phyloP scores from a whole-genome alignment of 1,140 invertebrate genomes.

The Drosophila quadrilineata region DNA sequence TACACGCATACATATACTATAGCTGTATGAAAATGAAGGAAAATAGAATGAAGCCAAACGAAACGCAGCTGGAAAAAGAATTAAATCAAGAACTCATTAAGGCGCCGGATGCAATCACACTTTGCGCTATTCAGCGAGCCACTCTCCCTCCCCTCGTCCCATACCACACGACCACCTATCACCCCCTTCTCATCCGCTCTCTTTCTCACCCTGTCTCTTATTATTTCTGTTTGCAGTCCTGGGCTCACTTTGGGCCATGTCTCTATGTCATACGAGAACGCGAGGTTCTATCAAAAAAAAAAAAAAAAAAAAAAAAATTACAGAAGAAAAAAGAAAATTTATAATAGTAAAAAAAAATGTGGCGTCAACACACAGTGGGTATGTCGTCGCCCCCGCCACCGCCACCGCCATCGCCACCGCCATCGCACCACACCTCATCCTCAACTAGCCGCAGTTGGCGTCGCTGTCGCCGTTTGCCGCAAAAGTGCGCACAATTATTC shows the following conservation, averaged over 20 bases:
- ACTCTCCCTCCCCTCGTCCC: slow-evolving; percentile 31
- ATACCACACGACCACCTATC: neutral
- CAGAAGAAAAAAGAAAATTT: no score
- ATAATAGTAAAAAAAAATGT: no score
- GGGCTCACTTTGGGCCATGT: neutral
- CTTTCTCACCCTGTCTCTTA: neutral
- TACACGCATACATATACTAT: neutral
- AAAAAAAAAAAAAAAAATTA: no score
- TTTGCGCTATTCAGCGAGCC: slow-evolving; percentile 74
- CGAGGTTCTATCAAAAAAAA: slow-evolving; percentile 37
- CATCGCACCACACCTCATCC: no score
- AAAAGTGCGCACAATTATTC: slow-evolving; percentile 80
- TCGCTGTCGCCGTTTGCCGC: slow-evolving; percentile 65
- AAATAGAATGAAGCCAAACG: slow-evolving; percentile 59
- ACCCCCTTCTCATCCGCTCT: neutral
- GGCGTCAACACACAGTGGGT: slow-evolving; percentile 53
- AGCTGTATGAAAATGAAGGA: neutral
- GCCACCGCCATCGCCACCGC: neutral
- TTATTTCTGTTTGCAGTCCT: neutral
- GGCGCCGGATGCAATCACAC: slow-evolving; percentile 80
- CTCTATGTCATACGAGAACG: slow-evolving; percentile 20
- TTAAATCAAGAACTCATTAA: slow-evolving; percentile 81
- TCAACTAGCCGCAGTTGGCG: slow-evolving; percentile 33
- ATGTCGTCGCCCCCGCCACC: slow-evolving; percentile 20
- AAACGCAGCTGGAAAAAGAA: slow-evolving; percentile 75